Conservation (phyloP, 2,797 vertebrate species). For the Lindbergichthys nudifrons region DNA sequence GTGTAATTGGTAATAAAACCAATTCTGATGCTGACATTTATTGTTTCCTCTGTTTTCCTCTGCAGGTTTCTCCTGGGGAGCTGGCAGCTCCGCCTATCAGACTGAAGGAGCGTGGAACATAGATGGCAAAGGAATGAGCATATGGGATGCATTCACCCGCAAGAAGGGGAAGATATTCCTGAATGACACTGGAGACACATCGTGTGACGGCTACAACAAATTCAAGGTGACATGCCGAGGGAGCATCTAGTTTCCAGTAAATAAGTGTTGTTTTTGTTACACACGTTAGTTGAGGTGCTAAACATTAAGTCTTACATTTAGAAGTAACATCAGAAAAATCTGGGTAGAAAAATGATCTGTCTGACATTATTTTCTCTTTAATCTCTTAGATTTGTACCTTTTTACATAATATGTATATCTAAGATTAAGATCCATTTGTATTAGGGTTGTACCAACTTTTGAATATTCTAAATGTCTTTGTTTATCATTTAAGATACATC, state of each 20-base stretch:
- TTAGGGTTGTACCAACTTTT: background rate
- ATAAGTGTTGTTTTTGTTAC: background rate
- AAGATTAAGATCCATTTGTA: background rate
- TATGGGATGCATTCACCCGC: slow-evolving; percentile 92
- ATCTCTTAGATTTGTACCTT: no score
- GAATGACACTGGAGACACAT: slow-evolving; percentile 88
- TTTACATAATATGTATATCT: background rate
- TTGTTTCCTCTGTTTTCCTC: background rate
- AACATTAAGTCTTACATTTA: no score
- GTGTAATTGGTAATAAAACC: no score
- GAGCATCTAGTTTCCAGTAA: background rate
- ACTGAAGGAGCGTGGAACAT: slow-evolving; percentile 94
- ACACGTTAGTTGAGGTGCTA: no score
- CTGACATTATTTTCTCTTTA: no score
- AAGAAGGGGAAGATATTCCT: slow-evolving; percentile 83
- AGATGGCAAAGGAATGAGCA: slow-evolving; percentile 92
- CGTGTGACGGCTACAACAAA: slow-evolving; percentile 91
- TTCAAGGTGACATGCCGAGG: slow-evolving; percentile 83
- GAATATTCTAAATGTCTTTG: no score
- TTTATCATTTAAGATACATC: background rate
- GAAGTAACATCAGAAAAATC: no score
- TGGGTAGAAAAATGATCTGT: no score
- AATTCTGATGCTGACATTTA: no score
- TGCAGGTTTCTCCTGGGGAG: slow-evolving; percentile 92
- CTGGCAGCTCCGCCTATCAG: slow-evolving; percentile 93